phyloP scores from a whole-genome alignment of 2,113 vertebrate genomes.

The Psittacus erithacus region DNA sequence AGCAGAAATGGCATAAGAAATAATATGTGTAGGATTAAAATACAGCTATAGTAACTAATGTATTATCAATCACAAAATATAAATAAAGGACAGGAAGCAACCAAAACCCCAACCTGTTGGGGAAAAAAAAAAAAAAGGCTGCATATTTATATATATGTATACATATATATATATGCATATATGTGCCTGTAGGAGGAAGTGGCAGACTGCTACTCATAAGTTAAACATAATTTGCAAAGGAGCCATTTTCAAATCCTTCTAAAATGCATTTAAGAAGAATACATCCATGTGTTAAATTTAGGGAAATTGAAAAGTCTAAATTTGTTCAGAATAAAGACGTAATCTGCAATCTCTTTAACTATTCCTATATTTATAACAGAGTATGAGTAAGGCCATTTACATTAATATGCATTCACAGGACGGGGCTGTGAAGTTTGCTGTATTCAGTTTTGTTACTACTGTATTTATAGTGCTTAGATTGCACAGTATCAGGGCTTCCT shows the following conservation, averaged over 20 bases:
- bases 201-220: not conserved
- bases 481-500: conserved; percentile 26
- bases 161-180: not conserved
- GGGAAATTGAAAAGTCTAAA: not conserved
- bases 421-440: not conserved
- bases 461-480: conserved; percentile 48
- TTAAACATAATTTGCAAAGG: not conserved
- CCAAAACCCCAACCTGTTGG: not conserved
- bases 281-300: not conserved
- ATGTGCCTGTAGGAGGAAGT: not conserved
- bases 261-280: not conserved
- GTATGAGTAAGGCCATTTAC: not conserved
- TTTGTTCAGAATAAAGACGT: not conserved
- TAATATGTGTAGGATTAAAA: not conserved
- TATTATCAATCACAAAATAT: not conserved
- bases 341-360: not conserved
- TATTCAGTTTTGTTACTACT: conserved; percentile 12
- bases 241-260: not conserved
- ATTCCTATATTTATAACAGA: not conserved
- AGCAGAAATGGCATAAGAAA: not conserved
- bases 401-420: not conserved
- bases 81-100: not conserved
- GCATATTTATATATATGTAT: not conserved
- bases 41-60: not conserved
- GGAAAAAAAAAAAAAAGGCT: not conserved